Evolutionary conservation across 2,888 invertebrate genomes (phyloP), one percentile per base, ranked within the genome.

Genomic region (Acronicta leporina): DNA sequence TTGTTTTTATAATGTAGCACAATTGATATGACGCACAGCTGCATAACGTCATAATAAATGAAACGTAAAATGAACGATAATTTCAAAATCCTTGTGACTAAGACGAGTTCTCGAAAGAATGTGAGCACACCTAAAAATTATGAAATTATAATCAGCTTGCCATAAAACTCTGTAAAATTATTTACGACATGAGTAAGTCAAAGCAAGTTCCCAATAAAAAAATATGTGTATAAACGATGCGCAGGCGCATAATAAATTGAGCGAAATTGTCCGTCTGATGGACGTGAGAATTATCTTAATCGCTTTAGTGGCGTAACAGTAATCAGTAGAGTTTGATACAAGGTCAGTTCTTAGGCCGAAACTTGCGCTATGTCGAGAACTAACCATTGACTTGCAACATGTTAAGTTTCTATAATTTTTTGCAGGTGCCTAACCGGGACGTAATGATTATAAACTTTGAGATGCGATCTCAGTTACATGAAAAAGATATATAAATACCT

Each of bases 211-310:
- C 13, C 43, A 48, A 54, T 62, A 63, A 54, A 77, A n/a, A 68
- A 60, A 1, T 48, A 46, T 68, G 41, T 65, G 55, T 52, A 63
- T 52, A 68, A 60, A 61, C 53, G 65, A 65, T 59, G 63, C 51
- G 65, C 46, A 11, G 58, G 48, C 45, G 48, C 43, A 60, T 62
- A 68, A 77, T 73, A 81, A 77, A 76, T 82, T 76, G 72, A 67
- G 55, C 52, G 51, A 67, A 80, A 75, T 71, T 60, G 49, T 64
- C 48, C 52, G 68, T 70, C 63, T 75, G 80, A 82, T 75, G 57
- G 75, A 78, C 83, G 74, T 84, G 82, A 72, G 81, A 84, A 72
- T 75, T 61, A 67, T 47, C 42, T 50, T 65, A 75, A 77, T 65
- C 48, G 27, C 50, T 49, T n/a, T 63, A 49, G 56, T 81, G 73